Evolutionary conservation across 2,797 vertebrate genomes (phyloP).

Genomic region (Centroberyx gerrardi): DNA sequence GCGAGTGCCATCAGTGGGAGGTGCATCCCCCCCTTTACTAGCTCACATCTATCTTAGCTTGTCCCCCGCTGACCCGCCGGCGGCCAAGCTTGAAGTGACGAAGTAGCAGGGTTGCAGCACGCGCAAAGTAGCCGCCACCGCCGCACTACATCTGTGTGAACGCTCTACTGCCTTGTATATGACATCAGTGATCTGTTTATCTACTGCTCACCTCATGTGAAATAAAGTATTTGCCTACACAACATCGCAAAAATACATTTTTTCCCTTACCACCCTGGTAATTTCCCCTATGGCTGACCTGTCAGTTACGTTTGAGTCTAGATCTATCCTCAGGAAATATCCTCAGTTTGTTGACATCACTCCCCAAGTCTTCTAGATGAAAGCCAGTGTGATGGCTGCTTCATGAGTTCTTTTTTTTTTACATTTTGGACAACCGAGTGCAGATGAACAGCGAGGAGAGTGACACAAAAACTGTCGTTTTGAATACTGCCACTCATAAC

Average conservation of each 20-base stretch:
- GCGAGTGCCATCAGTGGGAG: slow-evolving; percentile 25
- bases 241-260: background rate
- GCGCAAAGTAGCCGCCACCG: background rate
- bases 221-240: slow-evolving; percentile 25
- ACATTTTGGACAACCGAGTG: background rate
- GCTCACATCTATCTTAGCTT: slow-evolving; percentile 27
- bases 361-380: background rate
- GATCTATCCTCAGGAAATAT: slow-evolving; percentile 31
- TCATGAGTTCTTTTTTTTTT: background rate
- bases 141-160: background rate
- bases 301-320: slow-evolving; percentile 1
- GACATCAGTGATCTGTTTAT: slow-evolving; percentile 20
- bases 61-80: slow-evolving; percentile 29
- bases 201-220: slow-evolving; percentile 12
- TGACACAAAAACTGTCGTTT: slow-evolving; percentile 18
- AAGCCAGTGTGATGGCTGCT: slow-evolving; percentile 22
- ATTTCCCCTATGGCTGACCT: too few species aligned
- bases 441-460: background rate
- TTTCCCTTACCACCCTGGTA: background rate
- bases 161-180: slow-evolving; percentile 14
- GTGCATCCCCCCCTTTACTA: slow-evolving; percentile 3
- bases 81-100: slow-evolving; percentile 25
- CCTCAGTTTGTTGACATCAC: background rate
- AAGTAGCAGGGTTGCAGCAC: background rate
- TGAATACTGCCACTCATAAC: background rate